Conservation (phyloP, 2,113 vertebrate genomes). For the Gracilinanus agilis region DNA sequence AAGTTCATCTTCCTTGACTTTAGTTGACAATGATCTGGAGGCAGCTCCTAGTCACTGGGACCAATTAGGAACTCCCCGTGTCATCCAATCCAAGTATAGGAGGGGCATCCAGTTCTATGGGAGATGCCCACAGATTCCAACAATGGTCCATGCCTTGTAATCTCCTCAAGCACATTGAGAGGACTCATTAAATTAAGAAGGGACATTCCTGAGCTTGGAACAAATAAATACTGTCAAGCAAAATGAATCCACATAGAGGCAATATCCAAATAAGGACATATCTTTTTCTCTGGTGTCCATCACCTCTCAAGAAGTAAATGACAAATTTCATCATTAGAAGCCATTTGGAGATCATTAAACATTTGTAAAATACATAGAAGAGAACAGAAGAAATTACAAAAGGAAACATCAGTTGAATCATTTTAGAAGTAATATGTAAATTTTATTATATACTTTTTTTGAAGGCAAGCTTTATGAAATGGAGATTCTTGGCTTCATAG, state of each 20-base stretch:
- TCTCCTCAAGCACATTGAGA: neutral
- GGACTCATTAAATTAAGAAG: neutral
- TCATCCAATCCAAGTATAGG: neutral
- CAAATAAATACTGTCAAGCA: neutral
- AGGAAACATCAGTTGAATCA: neutral
- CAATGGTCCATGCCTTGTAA: neutral
- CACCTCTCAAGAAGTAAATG: neutral
- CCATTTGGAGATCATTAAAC: neutral
- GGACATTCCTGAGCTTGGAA: neutral
- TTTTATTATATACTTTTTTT: neutral
- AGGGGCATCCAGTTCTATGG: neutral
- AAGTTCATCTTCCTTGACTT: neutral
- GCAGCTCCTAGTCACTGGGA: neutral
- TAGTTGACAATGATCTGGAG: neutral
- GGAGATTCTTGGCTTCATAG: too few species aligned
- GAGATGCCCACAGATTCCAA: neutral
- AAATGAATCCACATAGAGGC: neutral
- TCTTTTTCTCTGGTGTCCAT: neutral
- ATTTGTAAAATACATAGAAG: neutral
- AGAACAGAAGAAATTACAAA: neutral
- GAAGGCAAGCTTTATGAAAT: neutral
- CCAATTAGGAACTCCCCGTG: neutral
- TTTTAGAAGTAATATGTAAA: neutral
- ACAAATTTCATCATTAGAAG: neutral
- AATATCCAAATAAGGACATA: neutral